phyloP scores from a whole-genome alignment of 2,888 invertebrate genomes.

The Troides helena region DNA sequence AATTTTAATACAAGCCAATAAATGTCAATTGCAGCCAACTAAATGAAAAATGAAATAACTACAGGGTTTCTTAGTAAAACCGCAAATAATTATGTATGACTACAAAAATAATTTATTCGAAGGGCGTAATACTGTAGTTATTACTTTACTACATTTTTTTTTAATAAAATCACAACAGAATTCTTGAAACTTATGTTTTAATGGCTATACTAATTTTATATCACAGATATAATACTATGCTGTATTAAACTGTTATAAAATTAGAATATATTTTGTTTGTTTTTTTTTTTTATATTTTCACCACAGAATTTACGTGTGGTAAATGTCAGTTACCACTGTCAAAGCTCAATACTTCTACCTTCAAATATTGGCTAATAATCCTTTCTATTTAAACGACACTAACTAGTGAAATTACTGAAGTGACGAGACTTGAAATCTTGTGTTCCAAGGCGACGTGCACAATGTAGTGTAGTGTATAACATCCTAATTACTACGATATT shows the following conservation, averaged over 20 bases:
- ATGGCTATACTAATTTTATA: no score
- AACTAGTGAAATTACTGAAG: no score
- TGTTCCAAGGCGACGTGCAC: no score
- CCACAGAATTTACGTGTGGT: no score
- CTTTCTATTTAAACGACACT: no score
- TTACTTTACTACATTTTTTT: neutral
- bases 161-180: neutral
- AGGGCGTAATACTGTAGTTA: neutral
- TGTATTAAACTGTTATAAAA: neutral
- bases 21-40: neutral
- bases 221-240: neutral
- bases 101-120: conserved; percentile 11
- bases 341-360: no score
- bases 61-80: conserved; percentile 19
- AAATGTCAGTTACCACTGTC: no score
- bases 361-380: no score
- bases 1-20: conserved; percentile 13
- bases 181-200: neutral
- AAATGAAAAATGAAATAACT: neutral
- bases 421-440: no score
- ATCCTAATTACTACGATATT: no score
- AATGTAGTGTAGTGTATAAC: no score
- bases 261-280: neutral
- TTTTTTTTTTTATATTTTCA: neutral
- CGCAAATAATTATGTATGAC: conserved; percentile 15